A percentile compares a stretch with the other conserved stretches of the same genome.
Evolutionary conservation across 2,888 invertebrate genomes (phyloP).

Genomic region (Amphimallon solstitiale): DNA sequence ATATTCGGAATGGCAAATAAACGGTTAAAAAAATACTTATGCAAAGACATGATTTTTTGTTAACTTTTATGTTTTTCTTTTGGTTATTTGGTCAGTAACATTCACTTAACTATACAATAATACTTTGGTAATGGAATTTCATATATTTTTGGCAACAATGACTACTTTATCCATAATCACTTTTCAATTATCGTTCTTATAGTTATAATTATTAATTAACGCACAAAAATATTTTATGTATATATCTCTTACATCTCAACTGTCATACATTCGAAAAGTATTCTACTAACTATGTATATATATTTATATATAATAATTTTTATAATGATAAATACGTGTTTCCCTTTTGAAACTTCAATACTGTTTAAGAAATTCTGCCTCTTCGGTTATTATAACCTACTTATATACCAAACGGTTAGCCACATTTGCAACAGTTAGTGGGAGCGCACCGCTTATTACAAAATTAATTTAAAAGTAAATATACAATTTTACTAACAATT

Average conservation of each 20-base stretch:
- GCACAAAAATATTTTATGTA: conserved; percentile 31
- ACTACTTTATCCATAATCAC: conserved; percentile 49
- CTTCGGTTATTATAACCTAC: conserved; percentile 62
- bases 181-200: conserved; percentile 34
- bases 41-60: conserved; percentile 14
- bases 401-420: background rate
- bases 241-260: conserved; percentile 24
- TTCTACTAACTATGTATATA: conserved; percentile 18
- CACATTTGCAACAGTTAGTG: too few relatives aligned
- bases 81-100: conserved; percentile 51
- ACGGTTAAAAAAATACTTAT: conserved; percentile 30
- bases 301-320: conserved; percentile 8
- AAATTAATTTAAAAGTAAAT: too few relatives aligned
- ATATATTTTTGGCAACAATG: conserved; percentile 55
- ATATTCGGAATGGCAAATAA: background rate
- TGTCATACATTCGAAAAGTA: conserved; percentile 11
- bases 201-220: conserved; percentile 10
- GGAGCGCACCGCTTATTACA: too few relatives aligned
- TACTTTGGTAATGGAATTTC: conserved; percentile 58
- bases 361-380: conserved; percentile 56
- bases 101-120: conserved; percentile 51
- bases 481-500: too few relatives aligned
- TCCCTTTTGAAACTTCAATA: conserved; percentile 42
- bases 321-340: conserved; percentile 37
- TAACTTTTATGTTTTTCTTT: conserved; percentile 12